Evolutionary conservation across 2,888 invertebrate species (phyloP), one percentile per base, ranked within the genome.

Genomic region (Drosophila maculinotata): DNA sequence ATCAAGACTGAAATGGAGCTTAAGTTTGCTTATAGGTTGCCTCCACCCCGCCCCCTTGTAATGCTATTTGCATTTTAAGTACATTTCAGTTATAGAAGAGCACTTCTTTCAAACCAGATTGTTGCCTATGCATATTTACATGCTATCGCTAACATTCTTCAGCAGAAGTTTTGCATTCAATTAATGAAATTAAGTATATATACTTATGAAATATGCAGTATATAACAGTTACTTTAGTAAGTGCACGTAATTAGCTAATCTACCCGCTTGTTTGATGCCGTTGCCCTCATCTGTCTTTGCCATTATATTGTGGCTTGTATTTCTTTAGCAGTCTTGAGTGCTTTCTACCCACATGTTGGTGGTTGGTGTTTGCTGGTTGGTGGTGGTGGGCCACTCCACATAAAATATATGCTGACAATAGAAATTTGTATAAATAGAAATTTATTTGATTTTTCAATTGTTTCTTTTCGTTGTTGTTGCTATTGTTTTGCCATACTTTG

Each of bases 381-480:
- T 20, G 20, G 2, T 20, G 20, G n/a, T n/a, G 20, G 44, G 33
- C 20, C 48, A 60, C 63, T 42, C 12, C 45, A 33, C 39, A 20
- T 41, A 23, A 31, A 56, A 35, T 23, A 41, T 23, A 36, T 42
- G 58, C 47, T 35, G 56, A 47, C 60, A 49, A 53, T 53, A 47
- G 59, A 51, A 69, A 62, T 53, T 54, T 38, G n/a, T 70, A 69
- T 57, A 69, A 69, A 69, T 69, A 69, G 63, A 70, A 69, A 69
- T 69, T 69, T 56, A 69, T 69, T 69, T 63, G 69, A 56, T 69
- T 57, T 51, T 64, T 64, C 51, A 54, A 76, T 76, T 76, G 69
- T 51, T 53, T 35, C 41, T 33, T 12, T 9, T 45, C 9, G 10
- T 35, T 45, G 48, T 36, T 47, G 30, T 41, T 2, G 1, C 0